Evolutionary conservation across 1,140 invertebrate genomes (phyloP).

Genomic region (Anagrus nilaparvatae): DNA sequence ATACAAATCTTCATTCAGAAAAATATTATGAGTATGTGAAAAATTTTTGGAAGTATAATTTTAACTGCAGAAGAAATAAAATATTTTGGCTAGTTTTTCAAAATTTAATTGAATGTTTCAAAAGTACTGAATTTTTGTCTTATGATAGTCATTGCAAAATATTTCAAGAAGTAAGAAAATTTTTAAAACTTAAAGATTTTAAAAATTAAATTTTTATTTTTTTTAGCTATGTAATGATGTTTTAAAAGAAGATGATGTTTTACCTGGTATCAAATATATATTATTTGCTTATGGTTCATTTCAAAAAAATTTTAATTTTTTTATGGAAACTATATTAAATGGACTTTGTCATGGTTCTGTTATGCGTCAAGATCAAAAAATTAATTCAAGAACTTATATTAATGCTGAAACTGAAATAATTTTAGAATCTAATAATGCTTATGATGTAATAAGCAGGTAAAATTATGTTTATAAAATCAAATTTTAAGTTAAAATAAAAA

Average conservation of each 20-base stretch:
- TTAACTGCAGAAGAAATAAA: constrained; percentile 24
- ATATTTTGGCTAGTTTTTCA: constrained; percentile 23
- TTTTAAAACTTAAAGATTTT: background rate
- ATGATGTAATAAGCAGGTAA: constrained; percentile 14
- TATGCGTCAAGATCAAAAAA: constrained; percentile 24
- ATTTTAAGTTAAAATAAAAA: background rate
- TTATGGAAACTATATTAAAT: constrained; percentile 18
- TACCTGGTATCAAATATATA: constrained; percentile 23
- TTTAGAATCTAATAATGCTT: background rate
- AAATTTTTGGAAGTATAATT: constrained; percentile 24
- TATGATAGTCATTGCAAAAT: constrained; percentile 5
- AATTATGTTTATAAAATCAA: background rate
- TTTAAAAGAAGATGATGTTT: constrained; percentile 21
- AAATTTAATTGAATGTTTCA: constrained; percentile 19
- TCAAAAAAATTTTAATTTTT: constrained; percentile 3
- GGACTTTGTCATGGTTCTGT: constrained; percentile 28
- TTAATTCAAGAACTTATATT: constrained; percentile 21
- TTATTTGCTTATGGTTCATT: constrained; percentile 21
- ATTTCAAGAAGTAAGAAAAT: constrained; percentile 17
- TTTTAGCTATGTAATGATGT: constrained; percentile 24
- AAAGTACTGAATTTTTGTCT: constrained; percentile 19
- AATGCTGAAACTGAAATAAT: background rate
- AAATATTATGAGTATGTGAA: constrained; percentile 20
- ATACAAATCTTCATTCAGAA: constrained; percentile 12
- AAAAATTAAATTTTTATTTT: constrained; percentile 6